Percentiles rank a stretch among this genome's conserved stretches.
Conservation (phyloP, 2,797 vertebrate species). For the Sylvia borin region DNA sequence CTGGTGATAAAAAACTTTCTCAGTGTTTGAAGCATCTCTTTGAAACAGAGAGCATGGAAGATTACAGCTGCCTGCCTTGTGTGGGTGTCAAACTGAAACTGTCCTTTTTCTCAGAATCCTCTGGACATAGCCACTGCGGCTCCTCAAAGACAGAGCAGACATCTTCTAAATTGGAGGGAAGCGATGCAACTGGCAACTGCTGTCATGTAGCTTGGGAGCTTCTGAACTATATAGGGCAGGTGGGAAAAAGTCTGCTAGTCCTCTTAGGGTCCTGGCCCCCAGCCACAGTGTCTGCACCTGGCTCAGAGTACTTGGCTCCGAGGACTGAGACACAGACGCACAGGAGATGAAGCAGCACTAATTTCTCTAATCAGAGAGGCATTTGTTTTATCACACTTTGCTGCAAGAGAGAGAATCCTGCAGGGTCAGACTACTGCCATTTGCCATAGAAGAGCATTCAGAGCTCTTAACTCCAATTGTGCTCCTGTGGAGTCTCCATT, state of each 20-base stretch:
- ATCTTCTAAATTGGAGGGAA: background rate
- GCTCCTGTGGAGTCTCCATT: slow-evolving; percentile 47
- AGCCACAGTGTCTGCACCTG: background rate
- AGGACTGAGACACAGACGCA: background rate
- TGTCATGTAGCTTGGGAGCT: background rate
- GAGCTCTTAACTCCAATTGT: slow-evolving; percentile 54
- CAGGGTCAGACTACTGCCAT: slow-evolving; percentile 3
- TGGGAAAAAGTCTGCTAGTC: background rate
- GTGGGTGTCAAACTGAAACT: background rate
- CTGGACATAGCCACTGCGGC: background rate
- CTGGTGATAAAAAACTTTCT: slow-evolving; percentile 2
- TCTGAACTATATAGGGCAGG: background rate
- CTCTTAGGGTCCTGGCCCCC: background rate
- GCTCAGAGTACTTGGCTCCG: background rate
- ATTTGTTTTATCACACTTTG: slow-evolving; percentile 54
- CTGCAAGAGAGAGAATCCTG: background rate
- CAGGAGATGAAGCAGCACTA: slow-evolving; percentile 4
- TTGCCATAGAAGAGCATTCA: slow-evolving; percentile 50
- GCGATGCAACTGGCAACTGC: background rate
- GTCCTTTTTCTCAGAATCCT: background rate
- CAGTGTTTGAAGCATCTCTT: background rate
- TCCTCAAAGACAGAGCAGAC: background rate
- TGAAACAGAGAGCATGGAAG: background rate
- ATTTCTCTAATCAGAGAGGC: slow-evolving; percentile 19
- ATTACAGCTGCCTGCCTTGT: background rate